Conservation (phyloP, 2,113 vertebrate genomes). For the Dascyllus trimaculatus region DNA sequence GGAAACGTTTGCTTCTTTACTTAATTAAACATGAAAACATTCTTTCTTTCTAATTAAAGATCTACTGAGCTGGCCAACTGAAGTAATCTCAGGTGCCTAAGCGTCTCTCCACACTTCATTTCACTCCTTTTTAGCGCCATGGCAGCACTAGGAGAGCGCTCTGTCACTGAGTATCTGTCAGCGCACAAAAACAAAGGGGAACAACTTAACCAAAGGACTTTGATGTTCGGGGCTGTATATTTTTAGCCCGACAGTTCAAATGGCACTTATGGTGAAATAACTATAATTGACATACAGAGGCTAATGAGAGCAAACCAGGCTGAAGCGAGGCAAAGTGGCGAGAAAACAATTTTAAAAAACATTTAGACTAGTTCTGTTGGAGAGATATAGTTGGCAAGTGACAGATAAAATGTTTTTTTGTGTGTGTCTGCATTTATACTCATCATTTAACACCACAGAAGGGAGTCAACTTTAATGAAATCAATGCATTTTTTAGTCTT, state of each 20-base stretch:
- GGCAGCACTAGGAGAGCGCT: conserved; percentile 33
- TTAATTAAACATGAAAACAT: conserved; percentile 68
- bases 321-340: neutral
- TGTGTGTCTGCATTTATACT: no score
- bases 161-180: conserved; percentile 57
- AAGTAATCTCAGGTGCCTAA: conserved; percentile 64
- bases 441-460: no score
- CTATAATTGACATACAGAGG: neutral
- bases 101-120: conserved; percentile 54
- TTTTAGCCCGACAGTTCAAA: conserved; percentile 28
- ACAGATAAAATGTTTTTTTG: no score
- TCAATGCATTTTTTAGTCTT: no score
- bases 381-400: neutral
- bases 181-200: conserved; percentile 8
- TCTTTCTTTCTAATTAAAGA: conserved; percentile 68
- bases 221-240: conserved; percentile 20
- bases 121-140: conserved; percentile 39
- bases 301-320: neutral
- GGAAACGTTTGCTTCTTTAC: conserved; percentile 49
- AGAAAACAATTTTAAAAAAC: neutral
- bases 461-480: no score
- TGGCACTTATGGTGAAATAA: neutral
- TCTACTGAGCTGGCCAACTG: conserved; percentile 44
- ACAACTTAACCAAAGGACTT: conserved; percentile 23
- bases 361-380: neutral